A percentile compares a stretch with the other conserved stretches of the same genome.
phyloP scores from a whole-genome alignment of 2,797 vertebrate genomes.

The Rousettus madagascariensis region DNA sequence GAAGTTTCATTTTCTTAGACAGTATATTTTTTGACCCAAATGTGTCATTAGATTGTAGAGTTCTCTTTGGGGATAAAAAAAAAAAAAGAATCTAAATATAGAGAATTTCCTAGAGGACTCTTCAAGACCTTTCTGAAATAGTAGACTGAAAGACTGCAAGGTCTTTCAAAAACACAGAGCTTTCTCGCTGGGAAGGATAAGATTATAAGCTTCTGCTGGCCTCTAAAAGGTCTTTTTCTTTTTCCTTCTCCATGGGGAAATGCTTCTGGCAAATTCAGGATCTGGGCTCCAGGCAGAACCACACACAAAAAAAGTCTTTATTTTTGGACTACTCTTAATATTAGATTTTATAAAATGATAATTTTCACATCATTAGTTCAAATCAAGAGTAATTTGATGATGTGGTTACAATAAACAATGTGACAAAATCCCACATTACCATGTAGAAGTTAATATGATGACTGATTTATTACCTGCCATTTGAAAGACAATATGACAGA shows the following conservation, averaged over 20 bases:
- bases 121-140: constrained; percentile 42
- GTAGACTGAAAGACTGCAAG: background rate
- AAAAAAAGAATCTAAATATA: background rate
- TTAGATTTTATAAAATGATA: background rate
- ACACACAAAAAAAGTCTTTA: background rate
- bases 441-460: background rate
- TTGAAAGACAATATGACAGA: background rate
- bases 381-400: constrained; percentile 11
- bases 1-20: constrained; percentile 31
- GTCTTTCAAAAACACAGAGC: constrained; percentile 13
- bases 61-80: background rate
- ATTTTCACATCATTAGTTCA: constrained; percentile 35
- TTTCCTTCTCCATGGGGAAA: background rate
- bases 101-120: background rate
- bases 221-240: background rate
- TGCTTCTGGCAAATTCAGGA: background rate
- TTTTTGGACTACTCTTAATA: constrained; percentile 2
- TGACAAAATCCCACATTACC: background rate
- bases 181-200: constrained; percentile 20
- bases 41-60: constrained; percentile 7
- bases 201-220: background rate
- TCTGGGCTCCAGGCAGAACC: background rate
- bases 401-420: background rate
- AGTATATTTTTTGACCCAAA: constrained; percentile 42
- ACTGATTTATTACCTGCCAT: background rate